phyloP scores from a whole-genome alignment of 2,797 vertebrate genomes.

The Tinamus major region DNA sequence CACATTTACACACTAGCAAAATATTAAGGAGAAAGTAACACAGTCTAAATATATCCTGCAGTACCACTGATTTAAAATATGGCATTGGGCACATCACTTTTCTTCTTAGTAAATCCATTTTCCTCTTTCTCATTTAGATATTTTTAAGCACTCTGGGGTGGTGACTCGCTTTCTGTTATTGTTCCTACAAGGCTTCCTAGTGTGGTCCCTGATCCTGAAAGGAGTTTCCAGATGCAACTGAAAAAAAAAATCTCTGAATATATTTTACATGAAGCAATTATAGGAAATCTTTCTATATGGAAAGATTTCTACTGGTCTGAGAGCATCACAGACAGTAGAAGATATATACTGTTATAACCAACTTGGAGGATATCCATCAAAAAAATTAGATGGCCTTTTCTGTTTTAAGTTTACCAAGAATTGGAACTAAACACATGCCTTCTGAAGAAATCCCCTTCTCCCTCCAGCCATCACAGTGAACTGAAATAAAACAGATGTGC shows the following conservation, averaged over 20 bases:
- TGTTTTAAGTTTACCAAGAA: constrained; percentile 72
- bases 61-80: neutral
- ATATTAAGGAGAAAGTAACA: neutral
- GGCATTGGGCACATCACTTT: neutral
- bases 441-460: constrained; percentile 70
- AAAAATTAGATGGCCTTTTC: constrained; percentile 59
- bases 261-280: neutral
- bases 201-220: constrained; percentile 29
- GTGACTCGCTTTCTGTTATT: neutral
- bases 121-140: constrained; percentile 18
- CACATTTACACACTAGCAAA: neutral
- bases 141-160: constrained; percentile 5
- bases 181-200: constrained; percentile 14
- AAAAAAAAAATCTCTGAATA: constrained; percentile 24
- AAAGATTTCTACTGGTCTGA: neutral
- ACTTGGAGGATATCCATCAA: constrained; percentile 22
- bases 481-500: constrained; percentile 79
- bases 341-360: constrained; percentile 21
- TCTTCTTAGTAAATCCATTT: constrained; percentile 1
- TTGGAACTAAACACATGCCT: constrained; percentile 70
- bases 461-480: constrained; percentile 65
- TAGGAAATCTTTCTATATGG: neutral
- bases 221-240: constrained; percentile 17
- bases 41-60: neutral
- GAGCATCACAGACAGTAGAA: neutral